Percentiles rank a stretch among this genome's conserved stretches.
phyloP scores from a whole-genome alignment of 2,797 vertebrate genomes.

The Takifugu ocellatus region DNA sequence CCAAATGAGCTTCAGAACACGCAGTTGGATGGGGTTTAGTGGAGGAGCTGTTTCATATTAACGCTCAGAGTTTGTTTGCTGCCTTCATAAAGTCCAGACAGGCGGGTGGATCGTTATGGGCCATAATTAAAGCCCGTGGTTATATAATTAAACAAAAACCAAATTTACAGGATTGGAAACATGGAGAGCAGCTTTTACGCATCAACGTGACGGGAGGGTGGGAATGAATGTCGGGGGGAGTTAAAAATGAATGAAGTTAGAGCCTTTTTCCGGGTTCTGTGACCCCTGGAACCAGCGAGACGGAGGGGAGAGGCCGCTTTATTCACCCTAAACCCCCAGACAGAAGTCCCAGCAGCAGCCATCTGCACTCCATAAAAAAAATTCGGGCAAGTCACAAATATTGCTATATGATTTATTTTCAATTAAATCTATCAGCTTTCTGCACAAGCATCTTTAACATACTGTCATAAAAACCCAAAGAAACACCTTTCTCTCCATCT shows the following conservation, averaged over 20 bases:
- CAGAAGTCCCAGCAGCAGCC: constrained; percentile 37
- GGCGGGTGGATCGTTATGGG: background rate
- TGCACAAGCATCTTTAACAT: background rate
- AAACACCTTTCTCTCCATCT: background rate
- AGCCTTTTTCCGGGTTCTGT: constrained; percentile 14
- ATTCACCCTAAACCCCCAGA: constrained; percentile 33
- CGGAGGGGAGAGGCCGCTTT: constrained; percentile 20
- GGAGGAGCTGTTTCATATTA: background rate
- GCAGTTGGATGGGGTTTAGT: constrained; percentile 1
- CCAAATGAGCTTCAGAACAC: background rate
- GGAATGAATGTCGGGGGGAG: background rate
- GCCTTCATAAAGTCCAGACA: background rate
- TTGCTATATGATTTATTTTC: constrained; percentile 14
- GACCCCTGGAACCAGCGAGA: constrained; percentile 37
- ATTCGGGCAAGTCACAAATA: constrained; percentile 5
- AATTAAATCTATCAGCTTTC: constrained; percentile 42
- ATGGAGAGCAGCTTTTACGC: background rate
- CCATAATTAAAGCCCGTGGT: constrained; percentile 16
- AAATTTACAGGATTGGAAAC: constrained; percentile 3
- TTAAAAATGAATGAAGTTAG: constrained; percentile 9
- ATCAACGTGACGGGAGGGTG: background rate
- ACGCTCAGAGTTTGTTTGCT: background rate
- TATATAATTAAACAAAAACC: constrained; percentile 19
- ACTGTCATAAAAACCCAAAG: background rate
- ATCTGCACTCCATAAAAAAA: constrained; percentile 52